Base-by-base conservation (phyloP, 1,140 invertebrate species). In the Formica exsecta region DNA sequence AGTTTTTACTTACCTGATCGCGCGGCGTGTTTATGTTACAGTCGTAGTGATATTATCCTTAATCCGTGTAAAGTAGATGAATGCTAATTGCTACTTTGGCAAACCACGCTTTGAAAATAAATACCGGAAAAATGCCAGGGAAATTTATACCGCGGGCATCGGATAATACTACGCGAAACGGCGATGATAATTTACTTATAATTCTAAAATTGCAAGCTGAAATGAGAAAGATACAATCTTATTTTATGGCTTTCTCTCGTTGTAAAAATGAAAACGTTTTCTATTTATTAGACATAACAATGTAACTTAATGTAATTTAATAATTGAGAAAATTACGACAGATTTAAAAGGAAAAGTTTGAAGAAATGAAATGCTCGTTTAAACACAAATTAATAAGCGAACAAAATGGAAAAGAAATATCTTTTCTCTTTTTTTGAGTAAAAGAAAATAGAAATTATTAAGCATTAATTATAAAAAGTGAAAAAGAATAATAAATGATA, bases 141-240 rank as follows among this genome's bases (percentile, higher is more conserved):
- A 74, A 74, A 57, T 73, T 71, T 54, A 59, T n/a, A 54, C 19
- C 19, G 19, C 19, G 7, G 19, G 9, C n/a, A 54, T 73, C 9
- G 48, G 32, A 36, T 57, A 8, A 41, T 41, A 65, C 3, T n/a
- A 6, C 22, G n/a, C 22, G 29, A 54, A 73, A 36, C 32, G 19
- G 13, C 71, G 11, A 74, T 32, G 8, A 3, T 57, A 74, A 74
- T 74, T 75, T 57, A 75, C 38, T 59, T 36, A n/a, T 54, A 74
- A n/a, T 16, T n/a, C 11, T 74, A 38, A 74, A 57, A 57, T 25
- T 22, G n/a, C 25, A 54, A 68, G 9, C 6, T 57, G 48, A 74
- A 36, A n/a, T 57, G 25, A 59, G n/a, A 59, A 22, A 59, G 9
- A 36, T 57, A n/a, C 44, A 22, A 22, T 36, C 32, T 32, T 32